These are phyloP conservation scores for Zhengitettix transpicula DNA, from an alignment of 2,888 invertebrate genomes.

Conservation along the genomic window DNA sequence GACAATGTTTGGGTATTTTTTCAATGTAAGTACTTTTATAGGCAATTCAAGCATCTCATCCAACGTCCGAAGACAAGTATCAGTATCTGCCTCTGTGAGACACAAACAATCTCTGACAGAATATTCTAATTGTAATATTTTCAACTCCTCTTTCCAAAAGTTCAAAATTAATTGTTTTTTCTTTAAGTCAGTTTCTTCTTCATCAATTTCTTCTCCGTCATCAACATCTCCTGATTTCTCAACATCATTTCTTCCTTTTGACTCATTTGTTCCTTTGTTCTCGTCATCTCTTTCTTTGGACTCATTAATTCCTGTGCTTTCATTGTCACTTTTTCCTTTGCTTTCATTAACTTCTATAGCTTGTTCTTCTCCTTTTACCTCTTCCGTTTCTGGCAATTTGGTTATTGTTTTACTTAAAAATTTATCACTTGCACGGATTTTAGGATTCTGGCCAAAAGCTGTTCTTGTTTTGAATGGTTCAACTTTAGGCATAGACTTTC, in stretches of 20 bases:
- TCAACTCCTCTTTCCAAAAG: slow-evolving; percentile 45
- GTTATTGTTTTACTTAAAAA: no score
- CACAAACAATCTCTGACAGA: slow-evolving; percentile 49
- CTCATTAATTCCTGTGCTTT: no score
- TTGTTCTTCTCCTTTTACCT: no score
- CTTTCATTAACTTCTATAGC: no score
- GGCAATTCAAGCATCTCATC: slow-evolving; percentile 41
- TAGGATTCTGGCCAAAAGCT: neutral
- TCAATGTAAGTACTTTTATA: slow-evolving; percentile 55
- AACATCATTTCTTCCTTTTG: neutral
- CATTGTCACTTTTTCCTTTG: no score
- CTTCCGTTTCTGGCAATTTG: neutral
- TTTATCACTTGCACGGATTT: neutral
- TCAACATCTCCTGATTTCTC: slow-evolving; percentile 17
- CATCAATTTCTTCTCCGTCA: slow-evolving; percentile 18
- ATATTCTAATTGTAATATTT: slow-evolving; percentile 44
- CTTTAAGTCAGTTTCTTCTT: slow-evolving; percentile 41
- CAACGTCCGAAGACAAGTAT: slow-evolving; percentile 49
- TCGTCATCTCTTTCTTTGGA: neutral
- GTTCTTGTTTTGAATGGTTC: no score
- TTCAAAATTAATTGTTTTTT: slow-evolving; percentile 30
- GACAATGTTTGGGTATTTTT: slow-evolving; percentile 63
- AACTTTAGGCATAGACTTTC: neutral
- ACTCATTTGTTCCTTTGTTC: no score
- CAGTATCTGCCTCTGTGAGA: slow-evolving; percentile 51